Evolutionary conservation across 1,140 invertebrate species (phyloP).

Genomic region (Pteromalus puparum): DNA sequence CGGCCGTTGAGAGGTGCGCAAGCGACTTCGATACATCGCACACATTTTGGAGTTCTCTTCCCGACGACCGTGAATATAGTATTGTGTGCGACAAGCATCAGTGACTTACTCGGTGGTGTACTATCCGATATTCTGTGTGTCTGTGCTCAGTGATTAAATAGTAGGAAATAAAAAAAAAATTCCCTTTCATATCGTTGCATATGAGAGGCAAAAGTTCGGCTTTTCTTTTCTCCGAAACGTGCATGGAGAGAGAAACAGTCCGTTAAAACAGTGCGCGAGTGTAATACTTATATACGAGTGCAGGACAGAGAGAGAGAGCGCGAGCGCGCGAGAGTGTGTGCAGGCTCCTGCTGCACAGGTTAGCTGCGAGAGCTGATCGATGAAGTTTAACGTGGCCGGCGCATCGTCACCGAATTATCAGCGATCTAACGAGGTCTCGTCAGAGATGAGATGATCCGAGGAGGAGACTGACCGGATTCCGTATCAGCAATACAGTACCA

Average conservation of each 20-base stretch:
- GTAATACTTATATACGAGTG: neutral
- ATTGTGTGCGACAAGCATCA: neutral
- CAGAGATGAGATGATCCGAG: constrained; percentile 42
- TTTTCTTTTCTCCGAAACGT: neutral
- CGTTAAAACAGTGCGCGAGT: neutral
- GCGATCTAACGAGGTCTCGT: constrained; percentile 6
- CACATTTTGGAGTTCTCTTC: neutral
- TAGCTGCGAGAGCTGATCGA: constrained; percentile 18
- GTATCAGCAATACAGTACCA: no score
- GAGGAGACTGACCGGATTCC: neutral
- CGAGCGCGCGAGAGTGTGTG: no score
- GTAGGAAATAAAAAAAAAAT: neutral
- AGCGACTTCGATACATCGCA: neutral
- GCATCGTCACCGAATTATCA: neutral
- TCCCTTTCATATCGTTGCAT: neutral
- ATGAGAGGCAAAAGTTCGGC: neutral
- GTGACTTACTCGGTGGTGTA: neutral
- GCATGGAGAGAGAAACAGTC: neutral
- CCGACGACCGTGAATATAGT: no score
- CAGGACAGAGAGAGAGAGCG: no score
- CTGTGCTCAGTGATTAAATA: constrained; percentile 24
- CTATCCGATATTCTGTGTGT: constrained; percentile 15
- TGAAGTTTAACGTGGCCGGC: constrained; percentile 36
- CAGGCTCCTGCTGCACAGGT: no score
- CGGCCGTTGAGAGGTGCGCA: constrained; percentile 70